Base-by-base conservation (phyloP, 2,113 vertebrate species). In the Origma solitaria region DNA sequence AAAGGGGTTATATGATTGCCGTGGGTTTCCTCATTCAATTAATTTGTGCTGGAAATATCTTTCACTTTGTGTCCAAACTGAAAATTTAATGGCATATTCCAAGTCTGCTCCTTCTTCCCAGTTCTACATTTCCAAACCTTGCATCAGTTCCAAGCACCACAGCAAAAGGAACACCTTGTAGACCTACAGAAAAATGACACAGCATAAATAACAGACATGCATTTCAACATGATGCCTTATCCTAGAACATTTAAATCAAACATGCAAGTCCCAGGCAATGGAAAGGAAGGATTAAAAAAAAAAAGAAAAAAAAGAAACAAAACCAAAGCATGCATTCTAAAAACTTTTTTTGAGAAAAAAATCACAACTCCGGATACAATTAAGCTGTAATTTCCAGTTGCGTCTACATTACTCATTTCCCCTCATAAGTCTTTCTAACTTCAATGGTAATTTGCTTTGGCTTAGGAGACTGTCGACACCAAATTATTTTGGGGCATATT, bases 401-500 rank as follows among this genome's bases (percentile, higher is more conserved):
- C 58, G 15, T 47, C 15, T 62, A 33, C 8, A 15, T 54, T 62
- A 22, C 5, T 62, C 4, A 7, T 77, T 94, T 86, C 6, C 25
- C 13, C 21, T 62, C 25, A 6, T 40, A 77, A 80, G 2, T n/a
- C 54, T 88, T 35, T 38, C 28, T 79, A 38, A 87, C 15, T 64
- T 90, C 61, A 72, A 31, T 15, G 13, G 45, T 37, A 82, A 58
- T 56, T 68, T 76, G 5, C 8, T 87, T 82, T 65, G n/a, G 4
- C 1, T 82, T 91, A 30, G 4, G 14, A 22, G 15, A 71, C 44
- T 66, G 23, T n/a, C 35, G 82, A 49, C 66, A 77, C 8, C 27
- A 64, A 92, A 81, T 58, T 82, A 78, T 83, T 94, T 90, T 35
- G 64, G 35, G 50, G 28, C 25, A 69, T 92, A 88, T 90, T 88